Evolutionary conservation across 1,140 invertebrate species (phyloP).

Genomic region (Sinonovacula constricta): DNA sequence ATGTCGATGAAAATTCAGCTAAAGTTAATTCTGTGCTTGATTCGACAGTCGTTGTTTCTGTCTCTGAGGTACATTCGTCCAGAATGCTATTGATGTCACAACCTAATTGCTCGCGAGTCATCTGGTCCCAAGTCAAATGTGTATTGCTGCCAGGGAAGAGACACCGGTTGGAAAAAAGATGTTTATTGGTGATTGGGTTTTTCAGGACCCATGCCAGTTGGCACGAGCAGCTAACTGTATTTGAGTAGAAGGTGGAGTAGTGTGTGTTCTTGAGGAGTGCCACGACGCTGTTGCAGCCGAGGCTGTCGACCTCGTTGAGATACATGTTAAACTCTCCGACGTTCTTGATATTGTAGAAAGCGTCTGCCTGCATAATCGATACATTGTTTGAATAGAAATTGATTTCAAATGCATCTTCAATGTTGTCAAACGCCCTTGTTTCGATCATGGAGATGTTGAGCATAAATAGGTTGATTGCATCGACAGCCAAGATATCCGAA

Average conservation of each 20-base stretch:
- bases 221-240: constrained; percentile 20
- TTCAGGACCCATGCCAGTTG: constrained; percentile 7
- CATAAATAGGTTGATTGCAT: constrained; percentile 16
- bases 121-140: background rate
- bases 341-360: constrained; percentile 11
- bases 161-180: constrained; percentile 27
- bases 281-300: constrained; percentile 14
- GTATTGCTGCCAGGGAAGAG: background rate
- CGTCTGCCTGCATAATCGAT: constrained; percentile 1
- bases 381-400: constrained; percentile 20
- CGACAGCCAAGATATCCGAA: constrained; percentile 16
- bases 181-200: background rate
- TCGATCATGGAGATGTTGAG: background rate
- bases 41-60: too few species aligned
- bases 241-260: background rate
- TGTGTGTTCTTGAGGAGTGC: background rate
- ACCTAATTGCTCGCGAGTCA: too few species aligned
- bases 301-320: background rate
- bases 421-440: background rate
- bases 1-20: too few species aligned
- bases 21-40: too few species aligned
- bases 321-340: background rate
- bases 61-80: too few species aligned
- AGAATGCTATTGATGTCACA: too few species aligned
- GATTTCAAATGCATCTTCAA: constrained; percentile 22